Percentiles rank a stretch among this genome's conserved stretches.
Evolutionary conservation across 2,797 vertebrate species (phyloP).

Genomic region (Phoebastria nigripes): DNA sequence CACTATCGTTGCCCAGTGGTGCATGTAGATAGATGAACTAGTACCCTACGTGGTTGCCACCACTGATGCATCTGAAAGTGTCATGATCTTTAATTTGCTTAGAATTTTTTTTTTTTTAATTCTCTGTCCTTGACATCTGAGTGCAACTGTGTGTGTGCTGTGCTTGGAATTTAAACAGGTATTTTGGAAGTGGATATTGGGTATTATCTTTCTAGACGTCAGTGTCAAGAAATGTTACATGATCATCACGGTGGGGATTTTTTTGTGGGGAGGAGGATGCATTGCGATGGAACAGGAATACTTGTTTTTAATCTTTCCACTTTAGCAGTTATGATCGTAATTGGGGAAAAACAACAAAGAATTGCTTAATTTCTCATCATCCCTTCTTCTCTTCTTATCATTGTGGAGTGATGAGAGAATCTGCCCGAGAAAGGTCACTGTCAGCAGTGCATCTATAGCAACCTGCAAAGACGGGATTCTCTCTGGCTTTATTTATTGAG

Average conservation of each 20-base stretch:
- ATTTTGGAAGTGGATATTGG: not conserved
- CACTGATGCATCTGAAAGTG: not conserved
- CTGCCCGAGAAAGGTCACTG: not conserved
- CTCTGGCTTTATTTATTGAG: not conserved
- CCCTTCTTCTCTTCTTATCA: not conserved
- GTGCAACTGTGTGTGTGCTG: not conserved
- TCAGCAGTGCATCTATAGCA: not conserved
- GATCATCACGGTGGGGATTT: too few relatives aligned
- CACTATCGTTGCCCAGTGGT: accelerated
- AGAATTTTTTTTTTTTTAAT: not conserved
- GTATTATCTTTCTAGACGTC: not conserved
- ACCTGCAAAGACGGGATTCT: not conserved
- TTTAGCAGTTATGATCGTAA: not conserved
- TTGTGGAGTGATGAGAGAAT: not conserved
- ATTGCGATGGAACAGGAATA: not conserved
- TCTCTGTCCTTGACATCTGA: not conserved
- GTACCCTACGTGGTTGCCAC: not conserved
- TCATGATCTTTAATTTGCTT: not conserved
- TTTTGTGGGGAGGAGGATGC: not conserved
- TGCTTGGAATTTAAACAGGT: not conserved
- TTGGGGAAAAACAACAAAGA: not conserved
- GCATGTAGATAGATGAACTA: not conserved
- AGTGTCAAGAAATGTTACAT: not conserved
- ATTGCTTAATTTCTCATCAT: not conserved
- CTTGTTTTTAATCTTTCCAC: not conserved